phyloP scores from a whole-genome alignment of 2,113 vertebrate species.

The Peromyscus maniculatus region DNA sequence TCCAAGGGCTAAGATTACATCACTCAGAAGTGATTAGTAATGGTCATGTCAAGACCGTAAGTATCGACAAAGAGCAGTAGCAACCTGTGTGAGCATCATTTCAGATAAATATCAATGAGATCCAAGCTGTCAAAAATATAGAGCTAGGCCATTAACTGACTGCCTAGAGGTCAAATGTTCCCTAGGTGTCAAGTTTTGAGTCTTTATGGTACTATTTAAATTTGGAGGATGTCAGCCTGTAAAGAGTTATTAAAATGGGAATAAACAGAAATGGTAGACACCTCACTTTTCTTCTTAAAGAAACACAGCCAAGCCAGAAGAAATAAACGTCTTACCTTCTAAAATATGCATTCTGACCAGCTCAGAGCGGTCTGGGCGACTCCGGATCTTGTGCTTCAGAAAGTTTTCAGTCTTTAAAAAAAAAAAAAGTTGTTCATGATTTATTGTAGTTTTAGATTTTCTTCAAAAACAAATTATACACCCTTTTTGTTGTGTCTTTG shows the following conservation, averaged over 20 bases:
- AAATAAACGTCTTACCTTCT: slow-evolving; percentile 90
- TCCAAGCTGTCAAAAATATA: background rate
- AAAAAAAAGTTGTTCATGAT: slow-evolving; percentile 49
- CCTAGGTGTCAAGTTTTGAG: slow-evolving; percentile 24
- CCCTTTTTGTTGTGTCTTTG: slow-evolving; percentile 45
- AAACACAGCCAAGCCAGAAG: slow-evolving; percentile 16
- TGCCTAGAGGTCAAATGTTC: slow-evolving; percentile 46
- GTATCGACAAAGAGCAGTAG: background rate
- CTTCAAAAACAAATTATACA: slow-evolving; percentile 59
- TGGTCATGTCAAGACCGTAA: background rate
- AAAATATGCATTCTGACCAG: slow-evolving; percentile 99
- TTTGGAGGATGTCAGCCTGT: slow-evolving; percentile 52
- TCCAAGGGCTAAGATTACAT: background rate
- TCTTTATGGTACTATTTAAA: slow-evolving; percentile 38
- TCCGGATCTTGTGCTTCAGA: slow-evolving; percentile 99
- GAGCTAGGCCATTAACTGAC: background rate
- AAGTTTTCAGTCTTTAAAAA: slow-evolving; percentile 96
- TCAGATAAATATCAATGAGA: background rate
- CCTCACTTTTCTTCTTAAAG: slow-evolving; percentile 51
- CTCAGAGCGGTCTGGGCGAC: slow-evolving; percentile 96
- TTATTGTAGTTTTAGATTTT: slow-evolving; percentile 41
- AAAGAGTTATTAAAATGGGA: slow-evolving; percentile 64
- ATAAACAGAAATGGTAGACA: slow-evolving; percentile 14
- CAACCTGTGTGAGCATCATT: background rate
- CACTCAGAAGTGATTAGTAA: background rate